phyloP scores from a whole-genome alignment of 2,888 invertebrate species.

The Coenonympha glycerion region DNA sequence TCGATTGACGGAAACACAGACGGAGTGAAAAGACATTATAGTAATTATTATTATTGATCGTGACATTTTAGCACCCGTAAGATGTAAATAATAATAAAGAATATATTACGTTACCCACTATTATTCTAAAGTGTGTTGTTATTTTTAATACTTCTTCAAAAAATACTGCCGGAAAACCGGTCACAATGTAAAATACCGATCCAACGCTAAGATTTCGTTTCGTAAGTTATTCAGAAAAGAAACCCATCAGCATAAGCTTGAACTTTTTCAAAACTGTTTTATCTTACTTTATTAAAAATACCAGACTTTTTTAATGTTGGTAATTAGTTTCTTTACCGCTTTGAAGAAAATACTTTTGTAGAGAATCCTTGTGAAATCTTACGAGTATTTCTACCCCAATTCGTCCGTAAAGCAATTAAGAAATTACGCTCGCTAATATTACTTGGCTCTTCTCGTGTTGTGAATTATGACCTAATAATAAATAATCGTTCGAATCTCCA shows the following conservation, averaged over 20 bases:
- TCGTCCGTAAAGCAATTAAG: slow-evolving; percentile 18
- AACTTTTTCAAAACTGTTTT: neutral
- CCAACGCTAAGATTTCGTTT: neutral
- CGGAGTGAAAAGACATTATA: slow-evolving; percentile 17
- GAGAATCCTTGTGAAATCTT: neutral
- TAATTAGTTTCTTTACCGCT: neutral
- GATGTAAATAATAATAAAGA: slow-evolving; percentile 12
- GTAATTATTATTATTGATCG: slow-evolving; percentile 15
- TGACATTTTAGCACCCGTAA: slow-evolving; percentile 11
- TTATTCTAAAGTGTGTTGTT: neutral
- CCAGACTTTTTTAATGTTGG: neutral
- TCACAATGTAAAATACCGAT: neutral
- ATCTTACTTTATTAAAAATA: neutral
- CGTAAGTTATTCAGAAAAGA: neutral
- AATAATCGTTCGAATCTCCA: slow-evolving; percentile 18
- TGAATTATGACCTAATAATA: slow-evolving; percentile 24
- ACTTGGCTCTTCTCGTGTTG: too few species aligned
- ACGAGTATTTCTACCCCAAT: slow-evolving; percentile 1
- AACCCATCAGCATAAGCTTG: neutral
- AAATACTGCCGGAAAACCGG: neutral
- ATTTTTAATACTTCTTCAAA: neutral
- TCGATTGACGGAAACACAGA: slow-evolving; percentile 44
- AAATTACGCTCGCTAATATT: slow-evolving; percentile 21
- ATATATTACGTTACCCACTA: neutral
- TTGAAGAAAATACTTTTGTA: neutral